Percentiles rank a stretch among this genome's conserved stretches.
phyloP scores from a whole-genome alignment of 2,888 invertebrate genomes.

The Dorcus parallelipipedus region DNA sequence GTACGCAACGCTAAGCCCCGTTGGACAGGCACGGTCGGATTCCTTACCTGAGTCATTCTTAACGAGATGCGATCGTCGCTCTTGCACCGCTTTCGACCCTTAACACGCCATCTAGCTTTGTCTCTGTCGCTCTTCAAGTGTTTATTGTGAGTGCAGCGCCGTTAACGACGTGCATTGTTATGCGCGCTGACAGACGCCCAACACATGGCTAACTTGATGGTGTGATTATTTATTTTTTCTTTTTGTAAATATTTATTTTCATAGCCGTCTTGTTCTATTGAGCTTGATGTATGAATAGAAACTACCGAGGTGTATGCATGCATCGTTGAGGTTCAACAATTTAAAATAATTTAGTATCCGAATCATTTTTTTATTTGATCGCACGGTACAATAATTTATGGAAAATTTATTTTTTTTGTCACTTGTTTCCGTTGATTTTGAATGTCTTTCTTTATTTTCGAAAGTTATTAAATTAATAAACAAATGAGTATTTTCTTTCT shows the following conservation, averaged over 20 bases:
- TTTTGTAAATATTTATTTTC: constrained; percentile 37
- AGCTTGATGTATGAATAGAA: constrained; percentile 17
- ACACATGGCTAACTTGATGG: constrained; percentile 28
- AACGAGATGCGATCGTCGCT: constrained; percentile 18
- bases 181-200: constrained; percentile 16
- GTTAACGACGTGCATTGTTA: constrained; percentile 16
- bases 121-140: constrained; percentile 8
- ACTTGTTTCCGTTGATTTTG: too few relatives aligned
- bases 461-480: too few relatives aligned
- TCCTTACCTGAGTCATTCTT: constrained; percentile 17
- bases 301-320: background rate
- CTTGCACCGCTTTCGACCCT: constrained; percentile 4
- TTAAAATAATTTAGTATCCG: too few relatives aligned
- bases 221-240: constrained; percentile 35
- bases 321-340: too few relatives aligned
- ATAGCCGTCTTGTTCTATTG: constrained; percentile 17
- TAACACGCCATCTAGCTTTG: constrained; percentile 1
- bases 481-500: too few relatives aligned
- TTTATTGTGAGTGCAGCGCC: constrained; percentile 5
- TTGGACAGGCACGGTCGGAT: constrained; percentile 3
- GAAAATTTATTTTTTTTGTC: too few relatives aligned
- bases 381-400: too few relatives aligned
- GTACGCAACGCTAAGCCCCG: constrained; percentile 16
- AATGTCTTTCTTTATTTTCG: too few relatives aligned
- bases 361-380: too few relatives aligned